phyloP scores from a whole-genome alignment of 2,888 invertebrate genomes.

The Latheticus oryzae region DNA sequence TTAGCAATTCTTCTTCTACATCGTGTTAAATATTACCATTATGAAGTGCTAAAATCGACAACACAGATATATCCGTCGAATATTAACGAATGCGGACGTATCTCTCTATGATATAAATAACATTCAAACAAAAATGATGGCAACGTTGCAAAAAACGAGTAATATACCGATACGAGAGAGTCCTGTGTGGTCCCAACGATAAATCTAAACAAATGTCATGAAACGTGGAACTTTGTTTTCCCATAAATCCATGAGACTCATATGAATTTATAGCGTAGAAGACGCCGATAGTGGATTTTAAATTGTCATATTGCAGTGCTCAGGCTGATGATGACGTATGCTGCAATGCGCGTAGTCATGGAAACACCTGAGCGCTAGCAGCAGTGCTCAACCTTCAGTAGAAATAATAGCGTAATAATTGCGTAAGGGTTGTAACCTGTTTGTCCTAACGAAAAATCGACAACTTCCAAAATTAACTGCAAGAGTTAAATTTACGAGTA shows the following conservation, averaged over 20 bases:
- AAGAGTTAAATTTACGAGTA: no score
- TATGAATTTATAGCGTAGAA: slow-evolving; percentile 56
- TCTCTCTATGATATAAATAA: slow-evolving; percentile 34
- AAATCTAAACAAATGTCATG: slow-evolving; percentile 60
- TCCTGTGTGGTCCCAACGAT: slow-evolving; percentile 46
- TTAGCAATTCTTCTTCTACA: no score
- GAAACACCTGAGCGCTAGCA: slow-evolving; percentile 44
- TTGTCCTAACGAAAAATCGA: no score
- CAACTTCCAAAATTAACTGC: no score
- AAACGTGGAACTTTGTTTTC: slow-evolving; percentile 53
- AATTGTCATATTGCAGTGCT: slow-evolving; percentile 56
- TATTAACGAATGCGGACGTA: slow-evolving; percentile 33
- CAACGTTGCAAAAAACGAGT: slow-evolving; percentile 32
- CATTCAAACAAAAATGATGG: slow-evolving; percentile 39
- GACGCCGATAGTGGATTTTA: slow-evolving; percentile 58
- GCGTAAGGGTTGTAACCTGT: slow-evolving; percentile 57
- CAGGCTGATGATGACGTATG: slow-evolving; percentile 52
- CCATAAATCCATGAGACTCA: slow-evolving; percentile 57
- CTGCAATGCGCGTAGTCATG: slow-evolving; percentile 49
- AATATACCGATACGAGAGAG: slow-evolving; percentile 38
- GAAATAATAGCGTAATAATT: slow-evolving; percentile 56
- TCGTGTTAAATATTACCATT: no score
- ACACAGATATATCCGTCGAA: no score
- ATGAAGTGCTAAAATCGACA: no score
- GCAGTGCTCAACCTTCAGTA: slow-evolving; percentile 42